Conservation (phyloP, 2,797 vertebrate genomes). For the Tangara arthus region DNA sequence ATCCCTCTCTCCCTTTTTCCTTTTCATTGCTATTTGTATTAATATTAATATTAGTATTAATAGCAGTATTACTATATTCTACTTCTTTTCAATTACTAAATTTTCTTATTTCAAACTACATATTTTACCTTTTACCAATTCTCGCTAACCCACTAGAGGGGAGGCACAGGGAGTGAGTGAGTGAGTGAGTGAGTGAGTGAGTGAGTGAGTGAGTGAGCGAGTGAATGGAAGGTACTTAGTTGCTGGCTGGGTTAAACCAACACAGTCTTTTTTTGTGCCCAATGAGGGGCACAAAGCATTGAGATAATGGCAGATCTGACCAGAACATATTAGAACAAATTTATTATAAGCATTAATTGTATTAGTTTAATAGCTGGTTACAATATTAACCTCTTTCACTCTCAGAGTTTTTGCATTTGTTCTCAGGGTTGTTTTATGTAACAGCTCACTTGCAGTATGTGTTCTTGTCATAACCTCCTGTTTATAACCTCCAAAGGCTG, state of each 20-base stretch:
- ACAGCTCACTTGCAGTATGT: background rate
- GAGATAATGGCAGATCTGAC: background rate
- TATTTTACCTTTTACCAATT: background rate
- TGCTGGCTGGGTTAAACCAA: background rate
- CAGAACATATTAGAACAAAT: background rate
- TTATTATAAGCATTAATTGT: background rate
- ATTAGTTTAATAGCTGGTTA: background rate
- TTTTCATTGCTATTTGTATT: background rate
- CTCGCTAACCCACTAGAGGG: background rate
- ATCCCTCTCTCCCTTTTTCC: background rate
- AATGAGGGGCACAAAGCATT: rapidly evolving
- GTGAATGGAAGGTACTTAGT: background rate
- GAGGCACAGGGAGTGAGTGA: background rate
- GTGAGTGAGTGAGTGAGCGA: background rate
- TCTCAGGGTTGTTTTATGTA: background rate
- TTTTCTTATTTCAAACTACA: background rate
- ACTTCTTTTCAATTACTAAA: background rate
- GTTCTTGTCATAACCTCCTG: background rate
- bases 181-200: background rate
- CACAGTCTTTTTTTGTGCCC: background rate
- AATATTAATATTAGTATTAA: background rate
- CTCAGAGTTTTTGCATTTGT: background rate
- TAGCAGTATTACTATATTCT: background rate
- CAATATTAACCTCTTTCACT: background rate
- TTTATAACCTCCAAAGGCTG: background rate